Conservation (phyloP, 2,113 vertebrate species). For the Rhinogobius similis region DNA sequence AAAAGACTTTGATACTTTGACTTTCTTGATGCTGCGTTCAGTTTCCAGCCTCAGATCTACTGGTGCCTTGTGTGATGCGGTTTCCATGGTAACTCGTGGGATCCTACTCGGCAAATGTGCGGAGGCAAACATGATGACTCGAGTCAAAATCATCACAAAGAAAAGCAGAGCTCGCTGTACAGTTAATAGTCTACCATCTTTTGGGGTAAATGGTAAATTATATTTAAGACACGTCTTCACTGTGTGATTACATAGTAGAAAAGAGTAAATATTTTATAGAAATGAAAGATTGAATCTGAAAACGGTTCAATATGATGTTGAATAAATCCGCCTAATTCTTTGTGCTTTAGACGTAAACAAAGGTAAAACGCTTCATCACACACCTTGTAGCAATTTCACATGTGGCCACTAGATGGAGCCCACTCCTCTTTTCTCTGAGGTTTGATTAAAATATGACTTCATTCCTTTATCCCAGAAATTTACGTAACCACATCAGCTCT, state of each 20-base stretch:
- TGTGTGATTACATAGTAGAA: too few species aligned
- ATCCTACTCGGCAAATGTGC: constrained; percentile 56
- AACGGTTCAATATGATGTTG: neutral
- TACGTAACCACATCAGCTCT: constrained; percentile 1
- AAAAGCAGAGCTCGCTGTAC: neutral
- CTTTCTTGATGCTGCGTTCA: constrained; percentile 22
- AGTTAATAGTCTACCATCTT: too few species aligned
- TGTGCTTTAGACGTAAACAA: too few species aligned
- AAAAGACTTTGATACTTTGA: constrained; percentile 62
- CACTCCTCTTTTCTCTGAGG: neutral
- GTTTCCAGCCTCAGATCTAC: constrained; percentile 29
- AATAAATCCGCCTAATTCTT: neutral
- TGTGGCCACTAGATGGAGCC: constrained; percentile 42
- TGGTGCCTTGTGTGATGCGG: constrained; percentile 32
- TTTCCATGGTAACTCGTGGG: constrained; percentile 71
- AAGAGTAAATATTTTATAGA: too few species aligned
- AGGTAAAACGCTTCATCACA: neutral
- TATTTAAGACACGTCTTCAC: too few species aligned
- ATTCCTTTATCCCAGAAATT: neutral
- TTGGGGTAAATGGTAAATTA: too few species aligned
- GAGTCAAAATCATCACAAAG: constrained; percentile 12
- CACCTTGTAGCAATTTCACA: neutral
- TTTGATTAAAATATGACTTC: neutral
- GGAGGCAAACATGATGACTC: constrained; percentile 33
- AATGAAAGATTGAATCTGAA: neutral